Conservation (phyloP, 2,113 vertebrate species). For the Gopherus evgoodei region DNA sequence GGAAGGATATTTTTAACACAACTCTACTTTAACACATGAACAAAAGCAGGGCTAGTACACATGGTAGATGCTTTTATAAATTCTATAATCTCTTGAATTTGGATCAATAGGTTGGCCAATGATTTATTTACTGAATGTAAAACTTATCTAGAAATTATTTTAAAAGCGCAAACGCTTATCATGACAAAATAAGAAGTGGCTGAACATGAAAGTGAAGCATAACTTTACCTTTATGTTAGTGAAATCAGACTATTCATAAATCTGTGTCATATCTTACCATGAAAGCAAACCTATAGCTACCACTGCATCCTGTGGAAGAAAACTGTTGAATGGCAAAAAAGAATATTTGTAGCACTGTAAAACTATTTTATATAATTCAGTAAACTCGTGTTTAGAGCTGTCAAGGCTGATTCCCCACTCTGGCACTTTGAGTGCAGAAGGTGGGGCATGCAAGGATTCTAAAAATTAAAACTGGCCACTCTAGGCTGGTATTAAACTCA, state of each 20-base stretch:
- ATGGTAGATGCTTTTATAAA: neutral
- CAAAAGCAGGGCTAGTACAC: neutral
- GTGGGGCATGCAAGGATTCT: no score
- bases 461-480: no score
- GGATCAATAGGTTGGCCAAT: neutral
- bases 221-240: neutral
- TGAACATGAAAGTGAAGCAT: neutral
- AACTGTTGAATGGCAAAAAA: neutral
- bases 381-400: neutral
- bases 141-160: neutral
- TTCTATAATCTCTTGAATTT: neutral
- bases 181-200: neutral
- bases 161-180: neutral
- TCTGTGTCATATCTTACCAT: neutral
- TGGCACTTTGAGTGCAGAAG: no score
- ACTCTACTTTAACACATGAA: neutral
- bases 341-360: neutral
- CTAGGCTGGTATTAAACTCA: no score
- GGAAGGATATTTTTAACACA: neutral
- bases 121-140: constrained; percentile 3
- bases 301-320: neutral
- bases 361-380: neutral
- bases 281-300: neutral
- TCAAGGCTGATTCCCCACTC: no score
- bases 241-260: neutral